Evolutionary conservation across 2,888 invertebrate species (phyloP), one percentile per base, ranked within the genome.

Genomic region (Drosophila nr. perissopoda): DNA sequence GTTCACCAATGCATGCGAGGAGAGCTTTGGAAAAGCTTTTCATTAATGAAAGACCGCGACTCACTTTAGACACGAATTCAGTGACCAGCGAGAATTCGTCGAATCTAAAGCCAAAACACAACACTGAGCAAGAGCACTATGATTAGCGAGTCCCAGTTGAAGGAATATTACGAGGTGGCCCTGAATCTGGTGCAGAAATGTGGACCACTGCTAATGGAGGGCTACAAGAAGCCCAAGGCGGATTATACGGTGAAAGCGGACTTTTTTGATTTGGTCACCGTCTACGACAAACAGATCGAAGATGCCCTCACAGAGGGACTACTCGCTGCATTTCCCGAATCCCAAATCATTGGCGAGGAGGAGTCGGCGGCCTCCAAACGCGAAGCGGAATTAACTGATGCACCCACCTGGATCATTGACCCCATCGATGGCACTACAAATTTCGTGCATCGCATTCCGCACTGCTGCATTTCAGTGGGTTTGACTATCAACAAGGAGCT

Each of bases 401-500:
- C 94, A 16, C 97, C 97, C 27, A 98, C 97, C 0, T 97, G 97
- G 97, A 95, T 97, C 62, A 96, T 97, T 73, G 97, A 98, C 93
- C 97, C 97, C 7, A 96, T 98, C 60, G 98, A 98, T 93, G 98
- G 98, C 34, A 98, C 97, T 4, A 95, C 95, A 54, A 98, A 98
- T 94, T 98, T 97, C 91, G 95, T 97, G 16, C 94, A 95, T 83
- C 94, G 94, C 40, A 95, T 96, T 89, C 96, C 96, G 6, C 94
- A 95, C 70, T 94, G 94, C 57, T 95, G 95, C 84, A 95, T 97
- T 70, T 96, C 96, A 0, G 94, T 97, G 51, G 97, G 94, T 36
- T 89, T 95, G 52, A 91, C 94, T 1, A 91, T 95, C 27, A 93
- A 94, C 48, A 95, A 95, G 83, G 93, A 94, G 83, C 91, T 95